Evolutionary conservation across 2,113 vertebrate species (phyloP), one percentile per base, ranked within the genome.

Genomic region (Oreochromis tanganicae): DNA sequence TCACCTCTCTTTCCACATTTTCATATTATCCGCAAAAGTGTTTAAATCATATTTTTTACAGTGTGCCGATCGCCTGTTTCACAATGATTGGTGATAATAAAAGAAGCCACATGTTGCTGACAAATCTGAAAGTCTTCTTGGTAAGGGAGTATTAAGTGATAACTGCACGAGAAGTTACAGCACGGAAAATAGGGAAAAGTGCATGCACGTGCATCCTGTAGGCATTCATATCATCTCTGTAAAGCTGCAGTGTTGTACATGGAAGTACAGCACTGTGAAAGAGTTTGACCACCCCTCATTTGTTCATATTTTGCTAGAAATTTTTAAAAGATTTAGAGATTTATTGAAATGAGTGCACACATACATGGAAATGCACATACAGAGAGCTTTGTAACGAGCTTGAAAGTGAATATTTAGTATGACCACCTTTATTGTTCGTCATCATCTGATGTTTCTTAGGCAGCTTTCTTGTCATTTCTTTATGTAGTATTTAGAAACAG

Each of bases 361-460:
- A 27, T 4, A 27, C 4, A 3, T 27, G 21, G 66, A 6, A 46
- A 27, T 73, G 4, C 38, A 4, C 16, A 71, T 43, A 27, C 21
- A 27, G 21, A 73, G 21, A 73, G 41, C 5, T 43, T 73, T 73
- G 21, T 10, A 27, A 46, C 0, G 2, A 73, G 21, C 8, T 73
- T 73, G 68, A 73, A 73, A 46, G 38, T 27, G 16, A 27, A 27
- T 73, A 46, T 73, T 46, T 73, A 27, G 8, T 73, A 7, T 50
- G 48, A 17, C 48, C 16, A 73, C 68, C 38, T 73, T 73, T 73
- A 27, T 73, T 73, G 38, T 27, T 73, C 1, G 5, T 16, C 38
- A 73, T 2, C 3, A 43, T 38, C 38, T 5, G 34, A 38, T 1
- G n/a, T 66, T n/a, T 66, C 0, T 38, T 38, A 0, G 34, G 10